These are phyloP conservation scores for Fulica atra DNA, from an alignment of 2,113 vertebrate genomes.

Conservation along the genomic window DNA sequence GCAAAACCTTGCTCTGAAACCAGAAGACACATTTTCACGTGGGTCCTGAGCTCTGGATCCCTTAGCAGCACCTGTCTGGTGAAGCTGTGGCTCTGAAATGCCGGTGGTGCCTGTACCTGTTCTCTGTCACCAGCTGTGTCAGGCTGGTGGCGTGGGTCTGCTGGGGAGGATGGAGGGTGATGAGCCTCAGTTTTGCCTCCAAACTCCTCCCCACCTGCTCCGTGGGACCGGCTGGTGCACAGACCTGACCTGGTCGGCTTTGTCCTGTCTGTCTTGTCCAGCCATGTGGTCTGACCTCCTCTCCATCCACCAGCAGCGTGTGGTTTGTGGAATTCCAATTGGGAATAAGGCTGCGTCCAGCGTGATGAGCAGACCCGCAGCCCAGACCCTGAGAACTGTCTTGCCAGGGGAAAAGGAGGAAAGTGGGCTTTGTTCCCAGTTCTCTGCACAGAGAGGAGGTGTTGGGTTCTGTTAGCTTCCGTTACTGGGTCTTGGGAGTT, in stretches of 20 bases:
- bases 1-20: slow-evolving; percentile 26
- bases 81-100: background rate
- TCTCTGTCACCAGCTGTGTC: background rate
- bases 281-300: background rate
- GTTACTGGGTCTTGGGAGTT: background rate
- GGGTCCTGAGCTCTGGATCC: background rate
- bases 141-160: background rate
- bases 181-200: background rate
- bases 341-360: background rate
- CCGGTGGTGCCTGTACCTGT: background rate
- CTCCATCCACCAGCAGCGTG: background rate
- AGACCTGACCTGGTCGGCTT: accelerated
- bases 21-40: background rate
- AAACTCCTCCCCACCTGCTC: background rate
- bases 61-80: background rate
- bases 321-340: background rate
- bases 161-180: background rate
- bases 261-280: background rate
- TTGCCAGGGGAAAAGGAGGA: background rate
- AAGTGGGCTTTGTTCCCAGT: background rate
- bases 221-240: accelerated
- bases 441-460: background rate
- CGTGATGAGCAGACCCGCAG: background rate
- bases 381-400: background rate
- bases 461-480: background rate